Percentiles rank a stretch among this genome's conserved stretches.
Evolutionary conservation across 2,888 invertebrate species (phyloP).

Genomic region (Apoderus coryli): DNA sequence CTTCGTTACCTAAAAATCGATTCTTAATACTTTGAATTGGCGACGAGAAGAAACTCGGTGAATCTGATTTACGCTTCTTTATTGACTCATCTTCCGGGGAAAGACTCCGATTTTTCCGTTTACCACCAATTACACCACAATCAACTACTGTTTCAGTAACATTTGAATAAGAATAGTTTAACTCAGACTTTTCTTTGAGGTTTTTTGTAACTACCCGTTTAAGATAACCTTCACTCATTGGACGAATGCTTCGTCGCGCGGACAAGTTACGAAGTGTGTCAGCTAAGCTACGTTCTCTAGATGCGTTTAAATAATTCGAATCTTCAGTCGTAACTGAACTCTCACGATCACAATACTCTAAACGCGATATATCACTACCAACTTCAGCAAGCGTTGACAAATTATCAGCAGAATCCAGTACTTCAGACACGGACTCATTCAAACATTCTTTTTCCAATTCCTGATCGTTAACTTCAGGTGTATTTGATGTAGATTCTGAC

Average conservation of each 20-base stretch:
- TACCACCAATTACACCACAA: conserved; percentile 19
- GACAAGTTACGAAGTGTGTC: conserved; percentile 22
- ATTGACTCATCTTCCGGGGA: conserved; percentile 22
- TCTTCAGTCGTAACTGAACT: conserved; percentile 14
- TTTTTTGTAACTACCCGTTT: conserved; percentile 18
- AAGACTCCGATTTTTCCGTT: conserved; percentile 24
- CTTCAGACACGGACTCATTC: conserved; percentile 15
- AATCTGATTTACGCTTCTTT: conserved; percentile 24
- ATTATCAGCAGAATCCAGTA: conserved; percentile 19
- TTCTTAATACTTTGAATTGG: conserved; percentile 24
- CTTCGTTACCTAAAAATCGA: conserved; percentile 20
- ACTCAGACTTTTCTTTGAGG: conserved; percentile 17
- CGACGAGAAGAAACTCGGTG: conserved; percentile 23
- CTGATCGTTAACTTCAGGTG: conserved; percentile 6
- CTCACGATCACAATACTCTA: conserved; percentile 20
- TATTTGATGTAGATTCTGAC: conserved; percentile 10
- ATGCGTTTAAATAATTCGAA: conserved; percentile 19
- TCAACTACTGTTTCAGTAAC: conserved; percentile 18
- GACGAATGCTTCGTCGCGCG: conserved; percentile 21
- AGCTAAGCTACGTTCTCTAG: conserved; percentile 22
- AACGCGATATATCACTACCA: conserved; percentile 25
- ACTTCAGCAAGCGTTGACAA: conserved; percentile 24
- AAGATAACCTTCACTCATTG: conserved; percentile 20
- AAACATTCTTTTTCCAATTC: conserved; percentile 5
- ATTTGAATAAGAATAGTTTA: conserved; percentile 15